Evolutionary conservation across 92 coral and sea anemone genomes (phyloP).

Genomic region (Blastomussa wellsi): DNA sequence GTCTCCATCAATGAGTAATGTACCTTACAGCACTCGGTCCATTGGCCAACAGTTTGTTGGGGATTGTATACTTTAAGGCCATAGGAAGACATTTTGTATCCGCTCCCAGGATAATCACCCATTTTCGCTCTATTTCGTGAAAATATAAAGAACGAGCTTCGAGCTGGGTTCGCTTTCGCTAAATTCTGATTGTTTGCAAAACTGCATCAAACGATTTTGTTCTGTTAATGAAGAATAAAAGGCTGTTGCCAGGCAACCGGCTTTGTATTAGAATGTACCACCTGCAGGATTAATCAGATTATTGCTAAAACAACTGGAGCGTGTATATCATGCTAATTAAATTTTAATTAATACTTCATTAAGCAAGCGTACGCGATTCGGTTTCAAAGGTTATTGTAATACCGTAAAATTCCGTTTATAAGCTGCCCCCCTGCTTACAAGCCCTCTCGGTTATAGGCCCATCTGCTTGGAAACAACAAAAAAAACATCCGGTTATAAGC

Average conservation of each 20-base stretch:
- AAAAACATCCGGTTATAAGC: too few relatives aligned
- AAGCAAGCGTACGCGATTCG: background rate
- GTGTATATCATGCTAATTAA: conserved; percentile 22
- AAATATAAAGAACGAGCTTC: background rate
- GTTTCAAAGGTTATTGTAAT: background rate
- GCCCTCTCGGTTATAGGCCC: too few relatives aligned
- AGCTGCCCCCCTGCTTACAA: too few relatives aligned
- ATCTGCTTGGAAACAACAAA: too few relatives aligned
- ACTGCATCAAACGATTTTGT: conserved; percentile 11
- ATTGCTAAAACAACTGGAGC: background rate
- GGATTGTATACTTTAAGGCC: conserved; percentile 77
- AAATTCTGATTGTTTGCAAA: conserved; percentile 20
- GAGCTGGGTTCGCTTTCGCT: background rate
- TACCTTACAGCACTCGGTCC: conserved; percentile 82
- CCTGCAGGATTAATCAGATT: conserved; percentile 29
- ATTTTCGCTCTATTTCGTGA: conserved; percentile 25
- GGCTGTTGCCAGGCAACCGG: conserved; percentile 29
- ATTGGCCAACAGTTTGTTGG: conserved; percentile 69
- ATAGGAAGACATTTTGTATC: conserved; percentile 77
- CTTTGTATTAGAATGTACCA: conserved; percentile 23
- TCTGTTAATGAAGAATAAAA: conserved; percentile 16
- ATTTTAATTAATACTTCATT: background rate
- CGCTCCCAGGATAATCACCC: conserved; percentile 80
- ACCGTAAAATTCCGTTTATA: too few relatives aligned
- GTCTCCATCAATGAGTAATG: background rate